Conservation (phyloP, 2,888 invertebrate genomes). For the Phengaris arion region DNA sequence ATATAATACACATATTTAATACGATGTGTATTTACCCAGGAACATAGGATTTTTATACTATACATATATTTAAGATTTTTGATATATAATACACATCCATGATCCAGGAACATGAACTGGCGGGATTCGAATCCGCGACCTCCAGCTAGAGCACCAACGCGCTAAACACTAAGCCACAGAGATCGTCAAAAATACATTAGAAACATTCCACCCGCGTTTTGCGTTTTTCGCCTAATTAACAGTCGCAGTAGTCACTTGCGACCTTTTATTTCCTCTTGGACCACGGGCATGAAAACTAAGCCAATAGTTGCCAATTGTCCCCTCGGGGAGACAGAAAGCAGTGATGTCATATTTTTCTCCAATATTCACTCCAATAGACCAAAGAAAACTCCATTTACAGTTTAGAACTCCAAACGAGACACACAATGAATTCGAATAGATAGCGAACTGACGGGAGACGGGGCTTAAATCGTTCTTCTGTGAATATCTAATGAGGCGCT, state of each 20-base stretch:
- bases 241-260: background rate
- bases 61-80: too few species aligned
- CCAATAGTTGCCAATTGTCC: background rate
- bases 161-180: too few species aligned
- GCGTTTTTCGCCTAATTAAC: constrained; percentile 2
- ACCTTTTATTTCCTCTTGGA: background rate
- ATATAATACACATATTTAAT: too few species aligned
- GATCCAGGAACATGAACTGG: too few species aligned
- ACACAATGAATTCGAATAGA: constrained; percentile 13
- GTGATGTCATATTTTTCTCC: background rate
- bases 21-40: too few species aligned
- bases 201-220: background rate
- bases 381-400: background rate
- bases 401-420: background rate
- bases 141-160: too few species aligned
- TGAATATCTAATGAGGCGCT: constrained; percentile 25
- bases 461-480: constrained; percentile 16
- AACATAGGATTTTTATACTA: too few species aligned
- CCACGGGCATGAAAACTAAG: background rate
- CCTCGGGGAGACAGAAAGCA: background rate
- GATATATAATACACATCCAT: too few species aligned
- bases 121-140: too few species aligned
- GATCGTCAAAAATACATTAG: too few species aligned
- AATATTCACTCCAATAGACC: background rate
- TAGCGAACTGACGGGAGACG: background rate